Base-by-base conservation (phyloP, 2,797 vertebrate species). In the Intellagama lesueurii region DNA sequence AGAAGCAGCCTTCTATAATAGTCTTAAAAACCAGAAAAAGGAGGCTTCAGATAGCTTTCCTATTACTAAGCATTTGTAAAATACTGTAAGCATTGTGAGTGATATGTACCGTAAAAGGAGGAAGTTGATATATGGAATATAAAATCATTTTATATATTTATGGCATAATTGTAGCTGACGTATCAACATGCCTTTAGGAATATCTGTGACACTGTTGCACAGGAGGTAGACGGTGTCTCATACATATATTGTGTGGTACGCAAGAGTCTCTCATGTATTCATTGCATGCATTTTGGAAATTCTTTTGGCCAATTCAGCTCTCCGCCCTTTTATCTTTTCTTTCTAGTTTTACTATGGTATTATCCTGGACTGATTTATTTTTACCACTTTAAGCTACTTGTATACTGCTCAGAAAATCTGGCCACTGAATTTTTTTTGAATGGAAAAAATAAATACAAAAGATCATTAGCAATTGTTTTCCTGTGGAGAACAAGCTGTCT, bases 11-110 rank as follows among this genome's bases (percentile, higher is more conserved):
- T 16, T 19, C 9, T 69, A 75, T 90, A 88, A 85, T 14, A 19
- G 0, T 85, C 73, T 35, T 82, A 69, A 78, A 14, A 7, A 64
- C 22, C 60, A 22, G 4, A 22, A 7, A 32, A 75, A 77, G 28
- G 87, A 1, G 0, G 11, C 2, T 92, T 77, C 0, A 0, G n/a
- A 30, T 77, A 77, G 4, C 1, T 79, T 89, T 40, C 49, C 26
- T 60, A 44, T 16, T 76, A 44, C 44, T 86, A 66, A 24, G 24
- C 26, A 75, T 81, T 73, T 85, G 40, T 30, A 87, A 81, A 81
- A 64, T 22, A 64, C 60, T 22, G 60, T 47, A 47, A 47, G 60
- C 35, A 60, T 32, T 49, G 49, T 28, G 81, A 88, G 11, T 12
- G 35, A 40, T 35, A 75, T 64, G 60, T 64, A 64, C 16, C 14